Percentiles rank a stretch among this genome's conserved stretches.
These are phyloP conservation scores for Chaetodon trifascialis DNA, from an alignment of 2,113 vertebrate genomes.

Conservation along the genomic window DNA sequence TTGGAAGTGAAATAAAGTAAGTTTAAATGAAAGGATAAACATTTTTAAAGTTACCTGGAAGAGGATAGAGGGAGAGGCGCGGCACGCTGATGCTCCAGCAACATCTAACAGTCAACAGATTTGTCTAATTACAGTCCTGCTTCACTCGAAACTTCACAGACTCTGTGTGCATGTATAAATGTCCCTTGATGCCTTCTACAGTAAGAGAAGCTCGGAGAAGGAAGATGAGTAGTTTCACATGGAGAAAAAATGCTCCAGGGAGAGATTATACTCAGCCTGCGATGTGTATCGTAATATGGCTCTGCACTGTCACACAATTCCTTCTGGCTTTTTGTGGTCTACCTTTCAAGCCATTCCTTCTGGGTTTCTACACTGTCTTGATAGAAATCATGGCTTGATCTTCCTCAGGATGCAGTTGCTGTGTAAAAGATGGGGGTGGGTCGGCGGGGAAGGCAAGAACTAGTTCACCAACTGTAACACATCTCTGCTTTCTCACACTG, in stretches of 20 bases:
- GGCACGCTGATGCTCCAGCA: neutral
- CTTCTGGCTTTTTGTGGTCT: constrained; percentile 4
- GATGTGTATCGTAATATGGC: neutral
- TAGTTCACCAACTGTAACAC: constrained; percentile 34
- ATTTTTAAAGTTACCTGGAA: neutral
- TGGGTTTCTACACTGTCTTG: neutral
- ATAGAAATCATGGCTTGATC: constrained; percentile 1
- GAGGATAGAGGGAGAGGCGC: neutral
- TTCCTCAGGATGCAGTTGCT: neutral
- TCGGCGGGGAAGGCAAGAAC: constrained; percentile 20
- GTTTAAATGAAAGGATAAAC: neutral
- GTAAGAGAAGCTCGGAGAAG: neutral
- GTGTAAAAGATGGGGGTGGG: neutral
- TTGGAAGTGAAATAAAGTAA: neutral
- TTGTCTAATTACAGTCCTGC: constrained; percentile 27
- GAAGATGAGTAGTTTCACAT: constrained; percentile 29
- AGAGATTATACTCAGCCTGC: constrained; percentile 3
- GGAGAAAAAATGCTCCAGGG: constrained; percentile 8
- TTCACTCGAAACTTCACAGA: constrained; percentile 53
- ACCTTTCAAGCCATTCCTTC: neutral
- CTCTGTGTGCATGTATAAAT: neutral
- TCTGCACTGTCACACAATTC: constrained; percentile 3
- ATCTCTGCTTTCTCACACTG: neutral
- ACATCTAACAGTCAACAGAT: constrained; percentile 28
- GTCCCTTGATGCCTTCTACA: constrained; percentile 5